phyloP scores from a whole-genome alignment of 2,888 invertebrate genomes.

The Tanypteryx hageni region DNA sequence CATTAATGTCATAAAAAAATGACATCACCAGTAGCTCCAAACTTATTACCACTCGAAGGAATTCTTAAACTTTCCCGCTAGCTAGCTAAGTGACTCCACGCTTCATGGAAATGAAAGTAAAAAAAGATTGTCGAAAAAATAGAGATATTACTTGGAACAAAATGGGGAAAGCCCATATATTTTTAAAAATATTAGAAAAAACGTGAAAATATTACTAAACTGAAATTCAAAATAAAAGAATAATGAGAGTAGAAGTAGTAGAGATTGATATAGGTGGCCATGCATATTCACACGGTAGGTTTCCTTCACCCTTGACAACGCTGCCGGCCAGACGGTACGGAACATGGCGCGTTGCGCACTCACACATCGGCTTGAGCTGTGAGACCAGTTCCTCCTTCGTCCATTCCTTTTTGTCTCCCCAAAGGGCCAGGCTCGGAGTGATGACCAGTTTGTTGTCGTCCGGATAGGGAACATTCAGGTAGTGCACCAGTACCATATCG shows the following conservation, averaged over 20 bases:
- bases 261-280: slow-evolving; percentile 58
- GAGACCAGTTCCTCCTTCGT: slow-evolving; percentile 96
- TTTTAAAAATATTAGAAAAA: slow-evolving; percentile 59
- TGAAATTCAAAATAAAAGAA: slow-evolving; percentile 51
- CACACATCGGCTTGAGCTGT: slow-evolving; percentile 97
- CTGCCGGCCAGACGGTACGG: slow-evolving; percentile 66
- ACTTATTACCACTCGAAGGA: not conserved
- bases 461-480: slow-evolving; percentile 97
- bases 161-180: slow-evolving; percentile 56
- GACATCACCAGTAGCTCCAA: not conserved
- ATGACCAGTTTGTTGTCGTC: slow-evolving; percentile 97
- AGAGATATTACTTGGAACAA: slow-evolving; percentile 65
- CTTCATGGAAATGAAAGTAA: slow-evolving; percentile 65
- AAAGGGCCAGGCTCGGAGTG: slow-evolving; percentile 92
- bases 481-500: slow-evolving; percentile 98
- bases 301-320: slow-evolving; percentile 67
- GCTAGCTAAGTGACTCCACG: not conserved
- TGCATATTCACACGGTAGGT: slow-evolving; percentile 66
- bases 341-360: slow-evolving; percentile 75
- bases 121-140: slow-evolving; percentile 65
- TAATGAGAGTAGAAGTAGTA: slow-evolving; percentile 35
- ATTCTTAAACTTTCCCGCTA: not conserved
- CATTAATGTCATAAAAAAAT: not conserved
- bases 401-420: slow-evolving; percentile 98
- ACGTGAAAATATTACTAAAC: slow-evolving; percentile 38